phyloP scores from a whole-genome alignment of 2,888 invertebrate genomes.

The Drosophila neonasuta region DNA sequence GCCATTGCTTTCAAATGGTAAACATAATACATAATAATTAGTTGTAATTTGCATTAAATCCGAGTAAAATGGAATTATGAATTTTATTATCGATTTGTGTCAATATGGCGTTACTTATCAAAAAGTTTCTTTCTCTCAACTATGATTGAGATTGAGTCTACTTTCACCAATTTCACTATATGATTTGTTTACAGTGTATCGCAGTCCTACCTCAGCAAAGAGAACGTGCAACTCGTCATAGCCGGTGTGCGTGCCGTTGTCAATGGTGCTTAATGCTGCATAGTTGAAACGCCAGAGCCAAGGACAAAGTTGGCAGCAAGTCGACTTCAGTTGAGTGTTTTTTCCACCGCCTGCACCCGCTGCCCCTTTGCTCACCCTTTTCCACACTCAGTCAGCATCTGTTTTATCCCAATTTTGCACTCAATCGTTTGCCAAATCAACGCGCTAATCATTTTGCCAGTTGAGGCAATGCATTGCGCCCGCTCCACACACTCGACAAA shows the following conservation, averaged over 20 bases:
- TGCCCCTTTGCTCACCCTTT: not conserved
- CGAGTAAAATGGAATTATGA: too few relatives aligned
- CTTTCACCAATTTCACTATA: not conserved
- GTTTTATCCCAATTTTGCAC: conserved; percentile 22
- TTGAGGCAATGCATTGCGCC: conserved; percentile 46
- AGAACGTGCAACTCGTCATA: conserved; percentile 17
- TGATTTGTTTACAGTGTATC: conserved; percentile 8
- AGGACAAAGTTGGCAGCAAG: conserved; percentile 55
- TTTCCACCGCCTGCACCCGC: not conserved
- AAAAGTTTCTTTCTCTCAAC: too few relatives aligned
- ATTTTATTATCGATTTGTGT: too few relatives aligned
- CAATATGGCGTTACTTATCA: too few relatives aligned
- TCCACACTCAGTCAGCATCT: conserved; percentile 8
- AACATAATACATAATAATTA: too few relatives aligned
- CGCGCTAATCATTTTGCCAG: conserved; percentile 68
- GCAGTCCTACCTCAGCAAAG: conserved; percentile 8
- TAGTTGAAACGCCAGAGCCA: conserved; percentile 54
- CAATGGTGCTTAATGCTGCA: conserved; percentile 69
- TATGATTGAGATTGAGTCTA: not conserved
- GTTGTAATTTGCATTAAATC: too few relatives aligned
- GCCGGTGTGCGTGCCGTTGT: conserved; percentile 61
- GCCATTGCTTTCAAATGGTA: too few relatives aligned
- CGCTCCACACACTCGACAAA: conserved; percentile 3
- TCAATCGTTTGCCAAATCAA: conserved; percentile 72
- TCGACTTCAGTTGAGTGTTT: conserved; percentile 42